Base-by-base conservation (phyloP, 2,797 vertebrate genomes). In the Hypotaenidia okinawae region DNA sequence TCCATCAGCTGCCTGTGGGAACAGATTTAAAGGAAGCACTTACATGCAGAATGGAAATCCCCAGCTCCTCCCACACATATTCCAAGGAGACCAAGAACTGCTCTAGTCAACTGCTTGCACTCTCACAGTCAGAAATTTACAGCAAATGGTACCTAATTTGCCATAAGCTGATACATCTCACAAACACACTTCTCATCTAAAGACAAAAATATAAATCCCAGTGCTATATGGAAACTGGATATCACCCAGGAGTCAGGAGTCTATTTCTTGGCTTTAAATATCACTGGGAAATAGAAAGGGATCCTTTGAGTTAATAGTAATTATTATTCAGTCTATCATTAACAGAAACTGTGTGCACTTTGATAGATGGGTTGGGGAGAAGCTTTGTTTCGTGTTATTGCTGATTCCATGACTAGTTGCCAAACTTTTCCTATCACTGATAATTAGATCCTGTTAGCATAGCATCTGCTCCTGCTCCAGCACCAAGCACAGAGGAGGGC, bases 251-350 rank as follows among this genome's bases (percentile, higher is more conserved):
- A 91, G 76, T 35, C 93, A 73, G 61, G 73, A 93, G 54, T 62
- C 90, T 86, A 15, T 11, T 68, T 73, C 90, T 86, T 37, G 74
- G 41, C 63, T 94, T 82, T 35, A 78, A 90, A 84, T 84, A 88
- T 68, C 76, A 12, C 76, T 13, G 41, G 59, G 68, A 70, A 78
- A 73, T 19, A 54, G 5, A 85, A 67, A 75, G 21, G 59, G 57
- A 89, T 45, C 84, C 66, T 88, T 91, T 75, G 4, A 90, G 85
- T 62, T 93, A 75, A 67, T 35, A 21, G 59, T 84, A 62, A 84
- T 94, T 91, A 86, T 91, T 86, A 84, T 90, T 86, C 84, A 67
- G 81, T 30, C 92, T 87, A 19, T 94, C 76, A 89, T 89, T 90
- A 95, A 77, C 74, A 77, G 77, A 74, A 89, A 94, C 74, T 45